phyloP scores from a whole-genome alignment of 2,888 invertebrate genomes.

The Ptychoptera contaminata region DNA sequence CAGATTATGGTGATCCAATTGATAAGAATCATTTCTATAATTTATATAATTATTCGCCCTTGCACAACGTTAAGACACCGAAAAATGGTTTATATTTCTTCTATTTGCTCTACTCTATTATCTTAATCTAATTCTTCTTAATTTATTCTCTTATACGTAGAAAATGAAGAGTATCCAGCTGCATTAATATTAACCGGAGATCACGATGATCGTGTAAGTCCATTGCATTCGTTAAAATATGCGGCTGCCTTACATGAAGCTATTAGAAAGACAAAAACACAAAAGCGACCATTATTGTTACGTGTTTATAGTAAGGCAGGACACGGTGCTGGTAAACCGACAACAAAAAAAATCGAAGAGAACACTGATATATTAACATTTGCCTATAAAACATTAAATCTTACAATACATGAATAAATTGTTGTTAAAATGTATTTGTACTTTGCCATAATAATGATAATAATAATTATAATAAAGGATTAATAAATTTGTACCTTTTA shows the following conservation, averaged over 20 bases:
- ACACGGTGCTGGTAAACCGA: slow-evolving; percentile 94
- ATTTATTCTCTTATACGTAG: slow-evolving; percentile 13
- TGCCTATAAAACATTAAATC: slow-evolving; percentile 21
- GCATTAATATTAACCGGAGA: slow-evolving; percentile 88
- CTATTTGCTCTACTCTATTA: background rate
- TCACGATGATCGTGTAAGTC: slow-evolving; percentile 97
- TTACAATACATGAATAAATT: background rate
- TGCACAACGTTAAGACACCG: slow-evolving; percentile 75
- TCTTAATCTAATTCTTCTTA: background rate
- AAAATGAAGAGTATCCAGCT: slow-evolving; percentile 66
- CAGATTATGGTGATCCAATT: slow-evolving; percentile 89
- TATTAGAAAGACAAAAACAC: slow-evolving; percentile 41
- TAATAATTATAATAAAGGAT: background rate
- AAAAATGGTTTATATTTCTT: slow-evolving; percentile 26
- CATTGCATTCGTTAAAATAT: slow-evolving; percentile 90
- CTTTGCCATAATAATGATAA: background rate
- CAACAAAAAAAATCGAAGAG: slow-evolving; percentile 89
- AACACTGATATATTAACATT: slow-evolving; percentile 65
- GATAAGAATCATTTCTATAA: slow-evolving; percentile 73
- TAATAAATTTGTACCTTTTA: no score
- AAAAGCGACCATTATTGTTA: slow-evolving; percentile 74
- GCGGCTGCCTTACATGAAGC: slow-evolving; percentile 78
- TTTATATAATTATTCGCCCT: slow-evolving; percentile 75
- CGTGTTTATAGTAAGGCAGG: slow-evolving; percentile 91
- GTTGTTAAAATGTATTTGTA: background rate